phyloP scores from a whole-genome alignment of 2,113 vertebrate genomes.

The Piprites chloris region DNA sequence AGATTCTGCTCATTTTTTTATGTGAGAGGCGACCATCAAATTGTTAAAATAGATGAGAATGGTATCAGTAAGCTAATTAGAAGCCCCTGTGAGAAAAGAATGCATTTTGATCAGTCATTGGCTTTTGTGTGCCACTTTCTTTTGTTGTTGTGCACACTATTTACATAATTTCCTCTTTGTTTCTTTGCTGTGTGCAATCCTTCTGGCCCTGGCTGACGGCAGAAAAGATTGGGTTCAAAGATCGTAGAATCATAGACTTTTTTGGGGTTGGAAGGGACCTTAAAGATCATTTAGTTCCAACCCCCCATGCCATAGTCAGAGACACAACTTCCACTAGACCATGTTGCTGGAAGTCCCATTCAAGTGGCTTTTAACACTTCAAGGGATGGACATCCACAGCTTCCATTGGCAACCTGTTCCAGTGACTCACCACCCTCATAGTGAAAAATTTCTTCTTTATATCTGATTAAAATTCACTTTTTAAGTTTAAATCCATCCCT shows the following conservation, averaged over 20 bases:
- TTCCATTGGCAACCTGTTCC: neutral
- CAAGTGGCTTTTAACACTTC: neutral
- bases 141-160: neutral
- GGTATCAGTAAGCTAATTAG: neutral
- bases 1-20: neutral
- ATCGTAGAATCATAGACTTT: neutral
- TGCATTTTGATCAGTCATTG: neutral
- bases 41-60: neutral
- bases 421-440: neutral
- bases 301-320: fast-evolving
- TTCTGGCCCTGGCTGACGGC: neutral
- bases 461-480: neutral
- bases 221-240: neutral
- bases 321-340: fast-evolving
- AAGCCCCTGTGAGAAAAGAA: neutral
- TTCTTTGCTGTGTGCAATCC: neutral
- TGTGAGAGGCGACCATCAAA: neutral
- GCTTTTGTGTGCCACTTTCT: neutral
- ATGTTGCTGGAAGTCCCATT: neutral
- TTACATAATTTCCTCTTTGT: neutral
- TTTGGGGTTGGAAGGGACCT: neutral
- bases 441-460: neutral
- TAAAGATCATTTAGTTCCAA: neutral
- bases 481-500: neutral
- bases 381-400: neutral